Conservation (phyloP, 92 coral and sea anemone species). For the Epizoanthus fatuus region DNA sequence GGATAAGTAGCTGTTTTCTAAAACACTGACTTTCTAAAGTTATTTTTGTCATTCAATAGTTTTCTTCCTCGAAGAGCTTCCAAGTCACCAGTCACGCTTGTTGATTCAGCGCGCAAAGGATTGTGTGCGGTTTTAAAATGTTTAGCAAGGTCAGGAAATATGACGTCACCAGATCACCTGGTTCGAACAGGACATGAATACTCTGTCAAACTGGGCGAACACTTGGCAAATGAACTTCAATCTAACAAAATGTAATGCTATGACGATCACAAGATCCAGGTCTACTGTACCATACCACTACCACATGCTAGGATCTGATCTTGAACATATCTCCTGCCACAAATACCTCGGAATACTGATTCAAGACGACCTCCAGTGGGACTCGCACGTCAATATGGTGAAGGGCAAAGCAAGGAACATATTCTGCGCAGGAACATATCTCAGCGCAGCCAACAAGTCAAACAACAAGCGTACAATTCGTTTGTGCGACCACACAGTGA, state of each 20-base stretch:
- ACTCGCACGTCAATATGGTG: conserved; percentile 32
- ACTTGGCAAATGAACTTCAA: background rate
- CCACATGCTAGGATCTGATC: background rate
- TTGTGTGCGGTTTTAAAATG: too few relatives aligned
- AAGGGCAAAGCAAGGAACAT: conserved; percentile 31
- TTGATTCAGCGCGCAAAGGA: too few relatives aligned
- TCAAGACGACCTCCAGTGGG: conserved; percentile 43
- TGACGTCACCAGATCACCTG: too few relatives aligned
- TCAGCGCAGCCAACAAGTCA: conserved; percentile 34
- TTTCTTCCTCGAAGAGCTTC: too few relatives aligned
- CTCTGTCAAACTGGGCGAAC: background rate
- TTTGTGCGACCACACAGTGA: conserved; percentile 41
- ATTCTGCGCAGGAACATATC: conserved; percentile 35
- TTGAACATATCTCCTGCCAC: conserved; percentile 2
- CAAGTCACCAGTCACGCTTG: too few relatives aligned
- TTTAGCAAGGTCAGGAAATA: too few relatives aligned
- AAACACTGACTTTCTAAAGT: too few relatives aligned
- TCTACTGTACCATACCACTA: background rate
- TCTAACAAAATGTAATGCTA: background rate
- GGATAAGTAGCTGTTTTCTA: too few relatives aligned
- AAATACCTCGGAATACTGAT: conserved; percentile 52
- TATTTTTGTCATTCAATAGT: too few relatives aligned
- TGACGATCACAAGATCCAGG: background rate
- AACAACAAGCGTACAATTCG: conserved; percentile 48
- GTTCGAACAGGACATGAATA: background rate